phyloP scores from a whole-genome alignment of 2,113 vertebrate species.

The Rhegmatorhina hoffmannsi region DNA sequence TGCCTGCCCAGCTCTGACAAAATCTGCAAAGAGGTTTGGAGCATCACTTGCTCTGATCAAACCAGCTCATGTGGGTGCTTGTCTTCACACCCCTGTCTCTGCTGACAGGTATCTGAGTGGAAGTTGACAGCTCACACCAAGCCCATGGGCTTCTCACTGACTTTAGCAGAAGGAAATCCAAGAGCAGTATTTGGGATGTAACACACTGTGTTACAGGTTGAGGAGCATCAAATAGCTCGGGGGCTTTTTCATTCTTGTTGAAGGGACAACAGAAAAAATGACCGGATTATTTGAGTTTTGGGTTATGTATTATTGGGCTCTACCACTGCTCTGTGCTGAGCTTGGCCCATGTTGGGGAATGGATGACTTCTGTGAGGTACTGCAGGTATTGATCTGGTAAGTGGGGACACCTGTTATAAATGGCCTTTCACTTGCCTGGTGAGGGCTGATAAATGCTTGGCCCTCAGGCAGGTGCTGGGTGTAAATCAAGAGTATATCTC shows the following conservation, averaged over 20 bases:
- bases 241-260: background rate
- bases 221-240: background rate
- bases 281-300: background rate
- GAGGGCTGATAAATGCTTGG: background rate
- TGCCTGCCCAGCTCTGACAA: slow-evolving; percentile 11
- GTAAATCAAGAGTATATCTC: background rate
- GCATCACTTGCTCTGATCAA: background rate
- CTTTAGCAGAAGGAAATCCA: background rate
- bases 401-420: background rate
- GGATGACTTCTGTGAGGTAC: background rate
- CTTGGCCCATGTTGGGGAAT: background rate
- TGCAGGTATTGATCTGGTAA: background rate
- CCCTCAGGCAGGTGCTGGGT: background rate
- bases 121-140: background rate
- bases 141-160: background rate
- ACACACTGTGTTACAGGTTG: background rate
- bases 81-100: background rate
- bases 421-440: background rate
- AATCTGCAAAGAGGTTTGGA: background rate
- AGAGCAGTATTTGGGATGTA: background rate
- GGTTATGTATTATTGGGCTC: background rate
- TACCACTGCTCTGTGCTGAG: background rate
- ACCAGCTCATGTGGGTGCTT: background rate
- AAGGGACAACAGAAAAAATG: background rate
- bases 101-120: background rate